Evolutionary conservation across 2,797 vertebrate species (phyloP).

Genomic region (Pagetopsis macropterus): DNA sequence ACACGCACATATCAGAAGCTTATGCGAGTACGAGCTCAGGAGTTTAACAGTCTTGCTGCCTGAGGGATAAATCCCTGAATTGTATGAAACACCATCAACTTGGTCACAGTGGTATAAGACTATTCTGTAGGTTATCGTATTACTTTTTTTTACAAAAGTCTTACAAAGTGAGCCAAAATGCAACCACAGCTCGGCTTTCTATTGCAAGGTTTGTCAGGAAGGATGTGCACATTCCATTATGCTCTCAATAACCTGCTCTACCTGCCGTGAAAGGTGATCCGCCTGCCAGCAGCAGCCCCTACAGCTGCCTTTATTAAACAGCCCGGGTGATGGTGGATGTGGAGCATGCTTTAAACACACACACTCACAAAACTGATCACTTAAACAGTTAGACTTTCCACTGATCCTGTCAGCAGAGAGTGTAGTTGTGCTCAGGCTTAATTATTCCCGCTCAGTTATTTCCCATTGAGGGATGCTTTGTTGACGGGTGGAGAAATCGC

Average conservation of each 20-base stretch:
- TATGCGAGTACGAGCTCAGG: too few relatives aligned
- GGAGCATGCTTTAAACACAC: background rate
- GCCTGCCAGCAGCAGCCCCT: constrained; percentile 26
- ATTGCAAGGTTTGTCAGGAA: constrained; percentile 20
- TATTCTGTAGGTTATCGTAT: background rate
- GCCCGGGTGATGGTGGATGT: constrained; percentile 8
- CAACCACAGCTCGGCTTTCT: background rate
- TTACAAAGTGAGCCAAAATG: background rate
- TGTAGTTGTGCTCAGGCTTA: constrained; percentile 26
- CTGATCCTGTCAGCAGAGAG: constrained; percentile 42
- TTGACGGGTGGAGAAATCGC: constrained; percentile 43
- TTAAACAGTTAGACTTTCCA: constrained; percentile 36
- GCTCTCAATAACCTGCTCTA: constrained; percentile 56
- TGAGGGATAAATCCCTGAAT: too few relatives aligned
- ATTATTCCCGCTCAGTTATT: constrained; percentile 47
- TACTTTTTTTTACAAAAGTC: background rate
- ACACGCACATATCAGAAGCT: too few relatives aligned
- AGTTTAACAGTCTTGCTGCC: too few relatives aligned
- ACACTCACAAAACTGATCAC: constrained; percentile 19
- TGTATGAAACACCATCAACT: too few relatives aligned
- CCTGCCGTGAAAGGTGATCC: constrained; percentile 52
- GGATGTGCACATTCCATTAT: constrained; percentile 11
- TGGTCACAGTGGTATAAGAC: background rate
- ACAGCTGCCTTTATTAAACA: constrained; percentile 12
- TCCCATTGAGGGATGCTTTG: constrained; percentile 51